Conservation (phyloP, 1,140 invertebrate species). For the Monomorium pharaonis region DNA sequence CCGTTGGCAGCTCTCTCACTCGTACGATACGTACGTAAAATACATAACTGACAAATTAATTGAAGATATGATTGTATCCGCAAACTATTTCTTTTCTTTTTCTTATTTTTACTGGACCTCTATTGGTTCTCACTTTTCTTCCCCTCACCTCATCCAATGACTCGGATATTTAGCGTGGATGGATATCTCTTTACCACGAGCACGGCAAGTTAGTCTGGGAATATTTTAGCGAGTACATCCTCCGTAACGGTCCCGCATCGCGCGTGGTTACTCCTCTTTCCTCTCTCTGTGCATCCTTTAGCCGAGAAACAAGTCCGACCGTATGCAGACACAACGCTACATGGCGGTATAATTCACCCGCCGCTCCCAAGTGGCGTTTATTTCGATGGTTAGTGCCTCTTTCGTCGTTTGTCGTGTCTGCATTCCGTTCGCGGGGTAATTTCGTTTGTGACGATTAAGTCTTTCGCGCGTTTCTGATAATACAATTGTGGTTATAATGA, state of each 20-base stretch:
- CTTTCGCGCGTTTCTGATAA: constrained; percentile 7
- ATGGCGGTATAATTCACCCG: constrained; percentile 30
- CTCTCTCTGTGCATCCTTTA: constrained; percentile 13
- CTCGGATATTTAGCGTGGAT: constrained; percentile 6
- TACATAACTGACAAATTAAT: constrained; percentile 70
- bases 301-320: constrained; percentile 46
- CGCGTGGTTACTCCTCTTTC: constrained; percentile 28
- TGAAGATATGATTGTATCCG: constrained; percentile 54
- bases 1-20: constrained; percentile 50
- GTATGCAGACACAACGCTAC: constrained; percentile 43
- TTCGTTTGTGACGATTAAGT: neutral
- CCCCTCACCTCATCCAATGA: neutral
- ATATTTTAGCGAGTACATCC: constrained; percentile 51
- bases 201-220: constrained; percentile 24
- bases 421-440: constrained; percentile 15
- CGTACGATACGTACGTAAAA: constrained; percentile 46
- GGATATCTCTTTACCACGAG: constrained; percentile 13
- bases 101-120: constrained; percentile 59
- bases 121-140: neutral
- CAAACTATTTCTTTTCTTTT: constrained; percentile 56
- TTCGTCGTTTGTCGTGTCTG: constrained; percentile 49
- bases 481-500: neutral
- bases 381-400: constrained; percentile 54
- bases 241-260: constrained; percentile 45
- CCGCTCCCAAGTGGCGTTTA: constrained; percentile 45